Evolutionary conservation across 1,140 invertebrate species (phyloP).

Genomic region (Macrostomum lignano): DNA sequence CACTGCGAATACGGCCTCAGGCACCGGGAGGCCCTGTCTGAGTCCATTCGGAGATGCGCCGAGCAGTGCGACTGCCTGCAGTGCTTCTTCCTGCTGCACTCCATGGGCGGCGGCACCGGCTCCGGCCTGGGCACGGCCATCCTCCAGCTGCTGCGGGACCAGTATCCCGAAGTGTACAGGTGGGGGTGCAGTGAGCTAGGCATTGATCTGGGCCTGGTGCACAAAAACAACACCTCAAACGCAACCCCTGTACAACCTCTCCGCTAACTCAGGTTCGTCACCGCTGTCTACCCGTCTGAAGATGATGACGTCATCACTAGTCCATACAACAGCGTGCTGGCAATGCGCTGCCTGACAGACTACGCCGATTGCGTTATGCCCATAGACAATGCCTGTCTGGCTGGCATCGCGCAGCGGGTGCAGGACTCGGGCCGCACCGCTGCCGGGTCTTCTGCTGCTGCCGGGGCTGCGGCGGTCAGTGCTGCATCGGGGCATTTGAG

Average conservation of each 20-base stretch:
- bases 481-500: no score
- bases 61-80: constrained; percentile 35
- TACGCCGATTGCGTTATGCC: constrained; percentile 30
- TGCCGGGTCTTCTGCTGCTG: constrained; percentile 10
- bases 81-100: constrained; percentile 8
- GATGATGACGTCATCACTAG: constrained; percentile 31
- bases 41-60: constrained; percentile 32
- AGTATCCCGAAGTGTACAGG: constrained; percentile 27
- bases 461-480: no score
- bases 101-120: constrained; percentile 16
- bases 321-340: constrained; percentile 29
- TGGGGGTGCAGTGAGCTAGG: constrained; percentile 4
- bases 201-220: not conserved
- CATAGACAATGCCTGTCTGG: constrained; percentile 28
- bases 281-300: constrained; percentile 26
- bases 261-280: constrained; percentile 27
- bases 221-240: not conserved
- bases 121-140: constrained; percentile 35
- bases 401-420: constrained; percentile 10
- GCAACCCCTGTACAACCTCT: no score
- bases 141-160: constrained; percentile 28
- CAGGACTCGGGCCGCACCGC: constrained; percentile 14
- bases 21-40: constrained; percentile 32
- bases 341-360: constrained; percentile 25
- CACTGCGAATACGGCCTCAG: constrained; percentile 35